These are phyloP conservation scores for Phaonia tiefii DNA, from an alignment of 2,888 invertebrate genomes.

Conservation along the genomic window DNA sequence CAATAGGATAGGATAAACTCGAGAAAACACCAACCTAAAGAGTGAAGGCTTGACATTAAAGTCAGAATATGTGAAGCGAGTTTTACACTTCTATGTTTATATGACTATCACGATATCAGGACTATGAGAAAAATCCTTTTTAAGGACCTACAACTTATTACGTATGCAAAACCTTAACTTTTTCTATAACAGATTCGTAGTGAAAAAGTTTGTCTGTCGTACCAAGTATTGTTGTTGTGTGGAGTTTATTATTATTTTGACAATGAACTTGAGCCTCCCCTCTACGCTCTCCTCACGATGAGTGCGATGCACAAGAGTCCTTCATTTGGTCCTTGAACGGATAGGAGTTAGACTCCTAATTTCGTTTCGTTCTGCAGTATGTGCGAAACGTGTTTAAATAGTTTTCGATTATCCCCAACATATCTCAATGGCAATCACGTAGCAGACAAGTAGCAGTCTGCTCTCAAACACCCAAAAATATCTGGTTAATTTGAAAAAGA, in stretches of 20 bases:
- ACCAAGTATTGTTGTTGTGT: conserved; percentile 14
- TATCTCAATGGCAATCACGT: conserved; percentile 56
- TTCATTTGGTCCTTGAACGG: conserved; percentile 13
- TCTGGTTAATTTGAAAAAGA: conserved; percentile 3
- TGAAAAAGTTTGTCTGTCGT: conserved; percentile 11
- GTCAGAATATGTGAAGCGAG: neutral
- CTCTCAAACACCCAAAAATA: conserved; percentile 4
- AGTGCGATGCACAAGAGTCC: neutral
- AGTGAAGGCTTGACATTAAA: neutral
- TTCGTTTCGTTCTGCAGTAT: conserved; percentile 60
- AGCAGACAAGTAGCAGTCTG: conserved; percentile 59
- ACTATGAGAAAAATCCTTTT: conserved; percentile 16
- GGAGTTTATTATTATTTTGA: conserved; percentile 70
- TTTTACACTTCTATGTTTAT: neutral
- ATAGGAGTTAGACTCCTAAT: conserved; percentile 50
- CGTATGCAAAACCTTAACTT: conserved; percentile 75
- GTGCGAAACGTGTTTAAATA: conserved; percentile 63
- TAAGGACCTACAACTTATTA: conserved; percentile 64
- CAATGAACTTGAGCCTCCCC: conserved; percentile 75
- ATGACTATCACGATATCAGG: neutral
- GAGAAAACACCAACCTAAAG: neutral
- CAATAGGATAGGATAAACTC: conserved; percentile 23
- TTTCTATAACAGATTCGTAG: conserved; percentile 65
- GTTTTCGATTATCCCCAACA: conserved; percentile 51
- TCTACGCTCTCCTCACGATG: neutral